Evolutionary conservation across 2,888 invertebrate species (phyloP).

Genomic region (Folsomia manolachei): DNA sequence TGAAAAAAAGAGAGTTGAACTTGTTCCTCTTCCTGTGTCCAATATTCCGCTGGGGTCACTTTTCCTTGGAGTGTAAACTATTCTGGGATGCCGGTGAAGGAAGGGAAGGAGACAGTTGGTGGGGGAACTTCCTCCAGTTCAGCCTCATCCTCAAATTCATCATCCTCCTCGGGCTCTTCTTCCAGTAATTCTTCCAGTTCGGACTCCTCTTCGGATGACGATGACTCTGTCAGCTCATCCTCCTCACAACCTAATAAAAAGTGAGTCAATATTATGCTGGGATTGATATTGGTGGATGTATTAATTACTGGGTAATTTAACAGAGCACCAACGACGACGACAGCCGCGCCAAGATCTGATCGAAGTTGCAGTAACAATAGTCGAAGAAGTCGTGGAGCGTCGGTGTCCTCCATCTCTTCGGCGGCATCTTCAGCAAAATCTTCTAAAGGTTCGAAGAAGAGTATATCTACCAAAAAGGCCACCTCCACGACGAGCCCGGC

Average conservation of each 20-base stretch:
- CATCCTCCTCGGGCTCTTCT: neutral
- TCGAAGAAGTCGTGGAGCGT: neutral
- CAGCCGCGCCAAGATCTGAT: neutral
- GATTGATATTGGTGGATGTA: too few species aligned
- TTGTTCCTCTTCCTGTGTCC: too few species aligned
- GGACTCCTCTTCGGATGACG: neutral
- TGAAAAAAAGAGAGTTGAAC: too few species aligned
- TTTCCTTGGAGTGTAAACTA: too few species aligned
- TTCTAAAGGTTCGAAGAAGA: neutral
- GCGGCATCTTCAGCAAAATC: neutral
- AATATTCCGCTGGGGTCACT: too few species aligned
- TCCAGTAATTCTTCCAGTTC: neutral
- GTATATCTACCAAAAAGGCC: neutral
- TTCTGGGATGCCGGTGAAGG: neutral
- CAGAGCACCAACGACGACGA: neutral
- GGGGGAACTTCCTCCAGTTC: neutral
- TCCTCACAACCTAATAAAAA: neutral
- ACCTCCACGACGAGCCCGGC: neutral
- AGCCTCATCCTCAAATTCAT: neutral
- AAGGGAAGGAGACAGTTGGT: neutral
- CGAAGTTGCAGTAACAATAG: neutral
- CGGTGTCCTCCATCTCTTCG: neutral
- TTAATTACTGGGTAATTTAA: neutral
- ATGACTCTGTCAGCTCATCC: neutral
- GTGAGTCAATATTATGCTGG: neutral